Evolutionary conservation across 2,888 invertebrate species (phyloP), one percentile per base, ranked within the genome.

Genomic region (Himalopsyche japonica): DNA sequence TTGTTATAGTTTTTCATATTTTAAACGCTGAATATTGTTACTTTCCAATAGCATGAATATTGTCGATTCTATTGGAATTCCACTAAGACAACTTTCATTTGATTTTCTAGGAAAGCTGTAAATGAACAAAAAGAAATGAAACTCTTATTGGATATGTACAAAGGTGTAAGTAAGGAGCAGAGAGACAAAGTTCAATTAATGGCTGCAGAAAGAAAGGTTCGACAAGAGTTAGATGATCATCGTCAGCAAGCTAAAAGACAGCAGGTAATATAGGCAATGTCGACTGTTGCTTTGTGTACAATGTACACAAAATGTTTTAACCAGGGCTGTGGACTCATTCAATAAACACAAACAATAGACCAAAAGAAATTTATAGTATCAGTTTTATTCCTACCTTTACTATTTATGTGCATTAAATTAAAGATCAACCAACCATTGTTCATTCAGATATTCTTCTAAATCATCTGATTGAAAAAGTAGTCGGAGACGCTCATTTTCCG

Each of bases 121-220:
- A 98, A 97, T 89, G 98, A 97, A 89, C 97, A 98, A 90, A 97
- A 98, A 88, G 99, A 99, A 90, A 94, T 98, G 94, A 98, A 98
- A 89, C 91, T 99, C 0, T 91, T 99, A 15, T 92, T 98, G 86
- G 98, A 99, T 90, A 98, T 98, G 97, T 98, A 98, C 92, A 99
- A 98, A 92, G 97, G 98, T n/a, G 97, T 97, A 10, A 96, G 98
- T 84, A 99, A 98, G 90, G 99, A 99, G 89, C 98, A 98, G 89
- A 93, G 98, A 6, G 98, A 99, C 90, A 98, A 98, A 91, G 98
- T 98, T 76, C 97, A 98, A 91, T 93, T 98, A 84, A 98, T 98
- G 98, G 97, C 98, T 0, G 96, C 97, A 0, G 98, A 99, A 91
- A 95, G 98, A 88, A 98, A 98, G 91, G 94, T 96, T 1, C 91